Conservation (phyloP, 2,113 vertebrate species). For the Cynoglossus semilaevis region DNA sequence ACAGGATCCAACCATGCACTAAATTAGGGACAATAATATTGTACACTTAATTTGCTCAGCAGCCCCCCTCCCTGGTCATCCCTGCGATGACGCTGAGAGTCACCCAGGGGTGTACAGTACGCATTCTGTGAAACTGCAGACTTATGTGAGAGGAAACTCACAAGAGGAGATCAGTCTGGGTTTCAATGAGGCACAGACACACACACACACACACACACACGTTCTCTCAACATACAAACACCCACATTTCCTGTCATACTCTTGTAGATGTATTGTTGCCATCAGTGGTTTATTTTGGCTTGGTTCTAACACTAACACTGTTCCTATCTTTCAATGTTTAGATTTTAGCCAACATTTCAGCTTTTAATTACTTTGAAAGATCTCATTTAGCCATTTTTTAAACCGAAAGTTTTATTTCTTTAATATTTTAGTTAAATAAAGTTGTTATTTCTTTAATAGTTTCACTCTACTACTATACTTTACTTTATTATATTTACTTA, state of each 20-base stretch:
- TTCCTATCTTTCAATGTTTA: too few species aligned
- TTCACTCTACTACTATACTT: too few species aligned
- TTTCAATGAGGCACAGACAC: conserved; percentile 26
- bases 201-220: conserved; percentile 21
- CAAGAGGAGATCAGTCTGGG: too few species aligned
- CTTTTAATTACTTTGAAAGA: too few species aligned
- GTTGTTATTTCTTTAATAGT: too few species aligned
- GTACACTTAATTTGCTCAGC: conserved; percentile 88
- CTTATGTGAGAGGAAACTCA: conserved; percentile 45
- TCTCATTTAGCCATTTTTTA: too few species aligned
- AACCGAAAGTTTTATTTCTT: too few species aligned
- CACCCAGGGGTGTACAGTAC: conserved; percentile 66
- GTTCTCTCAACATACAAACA: conserved; percentile 11
- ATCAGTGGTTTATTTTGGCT: too few species aligned
- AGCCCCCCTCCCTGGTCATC: conserved; percentile 3
- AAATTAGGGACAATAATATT: conserved; percentile 99
- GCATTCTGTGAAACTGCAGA: conserved; percentile 47
- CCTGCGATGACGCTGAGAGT: conserved; percentile 51
- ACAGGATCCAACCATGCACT: conserved; percentile 96
- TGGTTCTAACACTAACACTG: too few species aligned
- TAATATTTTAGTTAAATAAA: too few species aligned
- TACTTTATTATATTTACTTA: too few species aligned
- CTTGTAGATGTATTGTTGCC: not conserved
- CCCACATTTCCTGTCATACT: not conserved
- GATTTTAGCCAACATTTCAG: too few species aligned